Percentiles rank a stretch among this genome's conserved stretches.
Conservation (phyloP, 2,888 invertebrate genomes). For the Macaria liturata region DNA sequence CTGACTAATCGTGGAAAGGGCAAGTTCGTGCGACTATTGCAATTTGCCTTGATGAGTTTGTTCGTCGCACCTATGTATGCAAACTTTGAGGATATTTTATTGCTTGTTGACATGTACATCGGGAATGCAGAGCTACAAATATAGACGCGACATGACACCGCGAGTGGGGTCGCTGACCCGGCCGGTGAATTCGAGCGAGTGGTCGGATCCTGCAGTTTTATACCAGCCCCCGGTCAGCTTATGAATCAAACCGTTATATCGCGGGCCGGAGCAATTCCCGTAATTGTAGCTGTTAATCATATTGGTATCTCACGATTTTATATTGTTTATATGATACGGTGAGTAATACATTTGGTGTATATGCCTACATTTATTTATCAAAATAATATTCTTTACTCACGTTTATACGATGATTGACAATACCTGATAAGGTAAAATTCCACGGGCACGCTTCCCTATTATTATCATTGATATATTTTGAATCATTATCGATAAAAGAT, state of each 20-base stretch:
- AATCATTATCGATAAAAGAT: no score
- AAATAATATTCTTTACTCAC: no score
- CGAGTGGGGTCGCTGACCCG: slow-evolving; percentile 52
- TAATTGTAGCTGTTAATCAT: slow-evolving; percentile 6
- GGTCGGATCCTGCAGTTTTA: slow-evolving; percentile 42
- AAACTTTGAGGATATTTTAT: slow-evolving; percentile 24
- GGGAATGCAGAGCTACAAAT: slow-evolving; percentile 28
- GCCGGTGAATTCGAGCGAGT: slow-evolving; percentile 34
- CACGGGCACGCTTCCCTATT: no score
- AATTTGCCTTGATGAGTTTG: slow-evolving; percentile 20
- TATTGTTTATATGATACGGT: not conserved
- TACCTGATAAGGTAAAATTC: no score
- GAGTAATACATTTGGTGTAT: not conserved
- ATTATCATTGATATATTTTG: no score
- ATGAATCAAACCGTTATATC: slow-evolving; percentile 55
- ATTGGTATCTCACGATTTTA: slow-evolving; percentile 3
- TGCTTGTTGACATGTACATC: slow-evolving; percentile 26
- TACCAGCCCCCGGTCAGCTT: slow-evolving; percentile 30
- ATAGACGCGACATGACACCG: slow-evolving; percentile 37
- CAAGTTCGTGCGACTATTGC: slow-evolving; percentile 27
- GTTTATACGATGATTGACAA: no score
- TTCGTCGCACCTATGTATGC: slow-evolving; percentile 30
- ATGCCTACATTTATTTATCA: no score
- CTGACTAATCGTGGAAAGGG: slow-evolving; percentile 25
- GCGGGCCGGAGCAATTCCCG: slow-evolving; percentile 26